Evolutionary conservation across 2,113 vertebrate species (phyloP), one percentile per base, ranked within the genome.

Genomic region (Phyllostomus hastatus): DNA sequence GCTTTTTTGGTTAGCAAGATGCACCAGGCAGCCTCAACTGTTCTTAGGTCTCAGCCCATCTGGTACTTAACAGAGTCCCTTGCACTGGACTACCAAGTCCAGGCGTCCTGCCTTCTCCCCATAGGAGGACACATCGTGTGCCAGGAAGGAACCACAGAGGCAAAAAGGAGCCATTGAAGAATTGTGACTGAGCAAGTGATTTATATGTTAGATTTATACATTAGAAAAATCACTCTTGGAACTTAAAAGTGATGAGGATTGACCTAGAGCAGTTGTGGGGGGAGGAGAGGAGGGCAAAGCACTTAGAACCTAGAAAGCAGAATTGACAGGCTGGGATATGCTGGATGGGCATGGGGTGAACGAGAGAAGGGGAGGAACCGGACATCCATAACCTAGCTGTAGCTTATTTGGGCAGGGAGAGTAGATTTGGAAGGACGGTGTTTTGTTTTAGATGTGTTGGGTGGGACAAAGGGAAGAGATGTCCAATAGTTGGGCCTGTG

Each of bases 201-300:
- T 43, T 31, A 66, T 75, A 79, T 3, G 41, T 46, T 78, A 57
- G 35, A 43, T 59, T n/a, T 19, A 11, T 43, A 10, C 33, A 31
- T 94, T 54, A 52, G 57, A 59, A 81, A 92, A 82, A 19, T 46
- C 52, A 33, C 15, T 72, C 4, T 50, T 88, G n/a, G 81, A 67
- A 79, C 54, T 87, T 31, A 66, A 41, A 91, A 46, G 54, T 70
- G 35, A 28, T 31, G 69, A 79, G 64, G 59, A 46, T 15, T 50
- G 72, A 41, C 61, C 43, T 17, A 46, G 10, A 67, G 43, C 26
- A 0, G 46, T 8, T 33, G 6, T 6, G 9, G 61, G 2, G 26
- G 24, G 2, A 8, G 28, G 35, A 33, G 19, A 20, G 15, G 35
- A 17, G 48, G 15, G 15, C 4, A 41, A 54, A 85, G 14, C 6